A percentile compares a stretch with the other conserved stretches of the same genome.
Conservation (phyloP, 2,797 vertebrate species). For the Takifugu rubripes region DNA sequence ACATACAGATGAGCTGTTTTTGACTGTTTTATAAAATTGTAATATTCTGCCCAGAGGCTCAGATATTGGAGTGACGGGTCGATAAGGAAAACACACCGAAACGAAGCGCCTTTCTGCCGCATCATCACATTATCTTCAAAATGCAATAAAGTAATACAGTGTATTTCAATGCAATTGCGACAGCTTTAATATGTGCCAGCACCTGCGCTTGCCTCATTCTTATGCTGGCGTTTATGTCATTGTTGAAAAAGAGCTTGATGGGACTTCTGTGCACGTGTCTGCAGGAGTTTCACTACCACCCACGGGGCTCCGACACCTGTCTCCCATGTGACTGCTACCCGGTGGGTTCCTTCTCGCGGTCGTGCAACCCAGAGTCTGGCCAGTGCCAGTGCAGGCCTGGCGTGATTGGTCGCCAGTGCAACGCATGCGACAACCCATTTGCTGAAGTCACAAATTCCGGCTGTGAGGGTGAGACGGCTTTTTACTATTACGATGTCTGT, state of each 20-base stretch:
- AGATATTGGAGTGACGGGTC: too few relatives aligned
- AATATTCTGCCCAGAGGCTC: neutral
- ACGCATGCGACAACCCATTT: constrained; percentile 93
- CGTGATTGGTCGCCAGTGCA: constrained; percentile 95
- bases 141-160: neutral
- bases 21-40: neutral
- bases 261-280: constrained; percentile 17
- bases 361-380: constrained; percentile 88
- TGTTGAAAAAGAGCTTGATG: neutral
- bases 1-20: neutral
- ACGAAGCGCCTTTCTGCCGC: neutral
- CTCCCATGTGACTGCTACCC: constrained; percentile 97
- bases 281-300: constrained; percentile 93
- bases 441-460: constrained; percentile 94
- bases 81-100: neutral
- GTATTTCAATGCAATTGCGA: neutral
- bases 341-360: constrained; percentile 89
- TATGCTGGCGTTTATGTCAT: constrained; percentile 12
- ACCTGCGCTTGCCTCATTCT: neutral
- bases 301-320: constrained; percentile 83
- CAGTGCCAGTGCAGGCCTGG: constrained; percentile 93
- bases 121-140: neutral
- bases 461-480: constrained; percentile 78
- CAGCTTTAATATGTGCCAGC: too few relatives aligned
- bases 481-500: neutral